Evolutionary conservation across 2,888 invertebrate genomes (phyloP), one percentile per base, ranked within the genome.

Genomic region (Cancer borealis): DNA sequence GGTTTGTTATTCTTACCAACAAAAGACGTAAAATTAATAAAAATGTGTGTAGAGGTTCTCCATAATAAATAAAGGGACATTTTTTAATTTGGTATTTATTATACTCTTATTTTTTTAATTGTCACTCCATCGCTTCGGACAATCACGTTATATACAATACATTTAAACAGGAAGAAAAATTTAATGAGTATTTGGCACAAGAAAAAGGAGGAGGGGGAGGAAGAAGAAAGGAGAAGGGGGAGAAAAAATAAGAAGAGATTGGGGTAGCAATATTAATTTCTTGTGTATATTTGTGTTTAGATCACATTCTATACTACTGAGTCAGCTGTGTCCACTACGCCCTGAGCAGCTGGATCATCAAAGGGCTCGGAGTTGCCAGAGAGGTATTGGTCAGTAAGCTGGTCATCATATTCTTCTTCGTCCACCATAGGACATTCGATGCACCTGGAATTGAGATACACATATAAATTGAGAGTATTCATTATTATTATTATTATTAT

Each of bases 311-410:
- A 84, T 39, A 39, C 39, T 21, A 5, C 21, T 14, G 66, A 84
- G 66, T 88, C 60, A 3, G 87, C 91, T 3, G 84, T 39, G 45
- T 87, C 17, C 12, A 45, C 88, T 66, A 89, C 79, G 8, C 54
- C 89, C 60, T 94, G 94, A 39, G 84, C 84, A 1, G 89, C 92
- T 14, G 79, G 26, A 17, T 94, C 94, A 84, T 94, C 92, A 39
- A 92, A 54, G 39, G 45, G 88, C 45, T 92, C 47, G n/a, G 84
- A 17, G 49, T 21, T 45, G 10, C 46, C 73, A 4, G 94, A 46
- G 26, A 94, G 73, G 89, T 89, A 73, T n/a, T 79, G 88, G 49
- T 94, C 94, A 3, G 94, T 94, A 10, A 92, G 89, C 49, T 92
- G 89, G 60, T 93, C 93, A 45, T 89, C 66, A 0, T 87, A 60